Evolutionary conservation across 2,113 vertebrate genomes (phyloP).

Genomic region (Dasyurus viverrinus): DNA sequence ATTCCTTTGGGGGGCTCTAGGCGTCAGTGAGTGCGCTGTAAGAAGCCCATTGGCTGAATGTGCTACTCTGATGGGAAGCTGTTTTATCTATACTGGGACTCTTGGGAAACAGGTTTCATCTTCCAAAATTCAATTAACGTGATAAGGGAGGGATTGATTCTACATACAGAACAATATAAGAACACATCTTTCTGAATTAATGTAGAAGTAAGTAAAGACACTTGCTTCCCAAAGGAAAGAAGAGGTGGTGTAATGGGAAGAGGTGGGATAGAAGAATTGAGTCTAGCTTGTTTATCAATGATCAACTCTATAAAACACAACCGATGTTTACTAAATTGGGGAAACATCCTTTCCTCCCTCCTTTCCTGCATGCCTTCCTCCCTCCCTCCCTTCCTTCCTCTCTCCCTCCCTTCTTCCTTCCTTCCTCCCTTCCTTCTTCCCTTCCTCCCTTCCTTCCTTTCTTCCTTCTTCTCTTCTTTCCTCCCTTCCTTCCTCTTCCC

Average conservation of each 20-base stretch:
- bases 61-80: background rate
- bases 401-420: accelerated
- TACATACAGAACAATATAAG: background rate
- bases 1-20: background rate
- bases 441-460: no score
- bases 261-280: background rate
- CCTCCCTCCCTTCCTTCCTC: no score
- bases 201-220: background rate
- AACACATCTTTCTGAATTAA: background rate
- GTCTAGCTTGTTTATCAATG: background rate
- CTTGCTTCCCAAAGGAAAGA: background rate
- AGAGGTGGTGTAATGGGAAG: background rate
- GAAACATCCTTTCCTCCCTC: no score
- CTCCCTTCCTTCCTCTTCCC: no score
- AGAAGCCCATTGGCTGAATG: background rate
- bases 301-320: background rate
- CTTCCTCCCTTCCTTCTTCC: no score
- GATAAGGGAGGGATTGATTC: background rate
- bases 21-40: background rate
- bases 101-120: background rate
- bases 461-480: no score
- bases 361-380: background rate
- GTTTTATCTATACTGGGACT: background rate
- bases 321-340: background rate
- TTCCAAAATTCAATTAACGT: background rate